phyloP scores from a whole-genome alignment of 2,797 vertebrate species.

The Siniperca scherzeri region DNA sequence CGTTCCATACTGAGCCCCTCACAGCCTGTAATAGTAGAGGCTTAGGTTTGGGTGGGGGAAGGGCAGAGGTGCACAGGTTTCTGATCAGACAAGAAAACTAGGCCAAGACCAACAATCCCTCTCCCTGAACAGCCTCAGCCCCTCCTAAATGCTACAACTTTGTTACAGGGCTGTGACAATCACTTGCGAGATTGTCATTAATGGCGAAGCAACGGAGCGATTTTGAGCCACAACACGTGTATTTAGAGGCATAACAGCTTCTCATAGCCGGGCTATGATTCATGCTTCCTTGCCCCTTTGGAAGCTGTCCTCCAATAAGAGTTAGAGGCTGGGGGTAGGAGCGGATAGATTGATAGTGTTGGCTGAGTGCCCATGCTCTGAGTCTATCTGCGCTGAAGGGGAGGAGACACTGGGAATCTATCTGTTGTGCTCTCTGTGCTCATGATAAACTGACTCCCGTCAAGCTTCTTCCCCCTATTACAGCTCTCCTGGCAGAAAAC shows the following conservation, averaged over 20 bases:
- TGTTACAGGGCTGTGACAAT: constrained; percentile 73
- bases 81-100: constrained; percentile 89
- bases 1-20: constrained; percentile 82
- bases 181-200: constrained; percentile 68
- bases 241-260: constrained; percentile 77
- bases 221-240: constrained; percentile 78
- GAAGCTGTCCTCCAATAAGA: constrained; percentile 83
- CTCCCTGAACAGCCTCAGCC: constrained; percentile 67
- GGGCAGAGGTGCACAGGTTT: constrained; percentile 88
- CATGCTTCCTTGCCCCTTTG: constrained; percentile 83
- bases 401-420: constrained; percentile 85
- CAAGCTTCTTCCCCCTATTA: constrained; percentile 81
- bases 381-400: constrained; percentile 87
- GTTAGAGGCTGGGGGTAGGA: constrained; percentile 84
- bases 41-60: constrained; percentile 87
- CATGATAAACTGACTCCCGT: constrained; percentile 87
- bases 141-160: constrained; percentile 77
- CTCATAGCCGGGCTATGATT: constrained; percentile 80
- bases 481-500: constrained; percentile 82
- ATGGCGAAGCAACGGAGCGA: constrained; percentile 55
- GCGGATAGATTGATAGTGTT: constrained; percentile 88
- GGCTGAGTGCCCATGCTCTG: constrained; percentile 86
- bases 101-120: constrained; percentile 85
- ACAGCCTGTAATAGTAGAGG: constrained; percentile 85
- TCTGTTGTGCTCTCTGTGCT: constrained; percentile 88